Base-by-base conservation (phyloP, 2,888 invertebrate species). In the Opisthograptis luteolata region DNA sequence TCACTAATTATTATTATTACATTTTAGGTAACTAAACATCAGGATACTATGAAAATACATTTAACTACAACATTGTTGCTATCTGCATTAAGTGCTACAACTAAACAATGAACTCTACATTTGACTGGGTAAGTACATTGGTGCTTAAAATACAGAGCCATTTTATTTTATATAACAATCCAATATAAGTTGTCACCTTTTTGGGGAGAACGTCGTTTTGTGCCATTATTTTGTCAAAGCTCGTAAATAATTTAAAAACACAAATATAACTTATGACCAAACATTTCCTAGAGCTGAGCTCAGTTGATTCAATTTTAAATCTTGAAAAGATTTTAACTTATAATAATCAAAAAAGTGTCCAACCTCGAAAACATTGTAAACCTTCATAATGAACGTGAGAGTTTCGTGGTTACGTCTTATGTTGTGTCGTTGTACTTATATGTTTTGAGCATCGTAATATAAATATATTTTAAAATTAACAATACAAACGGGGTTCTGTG, bases 401-500 rank as follows among this genome's bases (percentile, higher is more conserved):
- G 55, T 55, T 54, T 48, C 37, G 25, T 41, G 25, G 56, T 32
- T 45, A 51, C 35, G 30, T 44, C 37, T 27, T 32, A 40, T 41
- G 62, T 59, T 45, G 53, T 46, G 48, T 39, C n/a, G n/a, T n/a
- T n/a, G n/a, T n/a, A n/a, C n/a, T n/a, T n/a, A n/a, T n/a, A 24
- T 51, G 51, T 54, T 39, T 66, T 72, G 66, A 64, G 70, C 66
- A 67, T 55, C 55, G 39, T 40, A 40, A 43, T 22, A 31, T 58
- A 54, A 58, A 56, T 53, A 53, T 55, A 41, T 48, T 58, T 60
- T 50, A 54, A 63, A 64, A 58, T 51, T 57, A 55, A 62, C 59
- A 55, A 66, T 59, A 61, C 60, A 63, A 62, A 61, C 55, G 60
- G 57, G 56, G 59, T 59, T 59, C 60, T 51, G 59, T 55, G 60